Base-by-base conservation (phyloP, 2,888 invertebrate genomes). In the Stenichneumon culpator region DNA sequence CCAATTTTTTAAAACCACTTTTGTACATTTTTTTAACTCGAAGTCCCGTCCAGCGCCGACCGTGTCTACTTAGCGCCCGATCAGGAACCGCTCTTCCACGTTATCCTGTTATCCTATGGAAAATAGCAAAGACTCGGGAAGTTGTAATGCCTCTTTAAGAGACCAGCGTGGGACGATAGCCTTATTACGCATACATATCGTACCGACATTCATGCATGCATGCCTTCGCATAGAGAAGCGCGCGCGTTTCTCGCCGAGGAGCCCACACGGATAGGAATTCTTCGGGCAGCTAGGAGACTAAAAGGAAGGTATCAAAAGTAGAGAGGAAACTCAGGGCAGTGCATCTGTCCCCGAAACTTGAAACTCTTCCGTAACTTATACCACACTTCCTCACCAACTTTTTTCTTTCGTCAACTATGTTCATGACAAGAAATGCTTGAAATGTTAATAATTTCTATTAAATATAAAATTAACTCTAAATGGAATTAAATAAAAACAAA, bases 241-340 rank as follows among this genome's bases (percentile, higher is more conserved):
- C 16, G 5, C 32, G 67, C 52, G 80, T 67, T 65, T 72, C 52
- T 50, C 28, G 47, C 39, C 50, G 25, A 11, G 9, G 19, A 67
- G 60, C 86, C 85, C 82, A 86, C 83, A 75, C 80, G 52, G 74
- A 86, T 73, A 84, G 84, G 78, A 85, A 86, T 85, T 86, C 78
- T 73, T 70, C 28, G 73, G 50, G 73, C 70, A 32, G 72, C 78
- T 19, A 22, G 75, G 32, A 67, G 52, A 67, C 77, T 39, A 16
- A 22, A n/a, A 67, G 77, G 65, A 75, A 36, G 16, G 0, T 3
- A 19, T 16, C 32, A 9, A 39, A 65, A 52, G n/a, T 52, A 14
- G 60, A 50, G 75, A 74, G 32, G 54, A 79, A 79, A 22, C 68
- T 63, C 68, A 63, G 69, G 47, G 69, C 32, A 69, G 57, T 60